phyloP scores from a whole-genome alignment of 2,888 invertebrate genomes.

The Nowickia ferox region DNA sequence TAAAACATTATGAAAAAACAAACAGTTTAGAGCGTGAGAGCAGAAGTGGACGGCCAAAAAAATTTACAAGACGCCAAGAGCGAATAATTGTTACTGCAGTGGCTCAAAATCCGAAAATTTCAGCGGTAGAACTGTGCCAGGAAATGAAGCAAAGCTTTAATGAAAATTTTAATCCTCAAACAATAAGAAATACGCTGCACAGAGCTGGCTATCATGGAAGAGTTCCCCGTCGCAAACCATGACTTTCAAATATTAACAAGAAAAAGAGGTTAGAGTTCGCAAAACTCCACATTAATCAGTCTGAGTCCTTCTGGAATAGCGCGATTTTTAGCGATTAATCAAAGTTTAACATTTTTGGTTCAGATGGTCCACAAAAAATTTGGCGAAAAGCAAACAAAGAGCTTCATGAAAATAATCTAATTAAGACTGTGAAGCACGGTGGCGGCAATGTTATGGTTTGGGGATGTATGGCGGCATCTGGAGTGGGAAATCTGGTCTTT shows the following conservation, averaged over 20 bases:
- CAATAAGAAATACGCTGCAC: conserved; percentile 3
- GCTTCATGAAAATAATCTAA: conserved; percentile 18
- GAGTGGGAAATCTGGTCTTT: not conserved
- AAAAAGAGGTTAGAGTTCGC: not conserved
- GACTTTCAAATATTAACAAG: not conserved
- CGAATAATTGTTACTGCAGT: not conserved
- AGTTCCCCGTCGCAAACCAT: not conserved
- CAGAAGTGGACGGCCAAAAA: conserved; percentile 17
- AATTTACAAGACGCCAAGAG: not conserved
- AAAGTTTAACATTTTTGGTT: conserved; percentile 39
- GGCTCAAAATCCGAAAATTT: no score
- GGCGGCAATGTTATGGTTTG: conserved; percentile 13
- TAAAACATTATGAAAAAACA: conserved; percentile 11
- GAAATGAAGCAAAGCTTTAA: not conserved
- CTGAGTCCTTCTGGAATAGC: conserved; percentile 22
- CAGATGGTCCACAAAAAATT: conserved; percentile 47
- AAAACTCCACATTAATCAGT: no score
- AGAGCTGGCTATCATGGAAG: conserved; percentile 13
- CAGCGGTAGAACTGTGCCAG: no score
- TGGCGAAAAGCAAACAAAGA: conserved; percentile 39
- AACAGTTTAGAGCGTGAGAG: conserved; percentile 3
- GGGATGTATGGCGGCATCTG: no score
- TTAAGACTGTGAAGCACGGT: conserved; percentile 32
- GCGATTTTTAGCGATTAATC: conserved; percentile 37
- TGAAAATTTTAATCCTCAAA: conserved; percentile 2